Evolutionary conservation across 2,888 invertebrate genomes (phyloP).

Genomic region (Sinopyrophorus schimmeli): DNA sequence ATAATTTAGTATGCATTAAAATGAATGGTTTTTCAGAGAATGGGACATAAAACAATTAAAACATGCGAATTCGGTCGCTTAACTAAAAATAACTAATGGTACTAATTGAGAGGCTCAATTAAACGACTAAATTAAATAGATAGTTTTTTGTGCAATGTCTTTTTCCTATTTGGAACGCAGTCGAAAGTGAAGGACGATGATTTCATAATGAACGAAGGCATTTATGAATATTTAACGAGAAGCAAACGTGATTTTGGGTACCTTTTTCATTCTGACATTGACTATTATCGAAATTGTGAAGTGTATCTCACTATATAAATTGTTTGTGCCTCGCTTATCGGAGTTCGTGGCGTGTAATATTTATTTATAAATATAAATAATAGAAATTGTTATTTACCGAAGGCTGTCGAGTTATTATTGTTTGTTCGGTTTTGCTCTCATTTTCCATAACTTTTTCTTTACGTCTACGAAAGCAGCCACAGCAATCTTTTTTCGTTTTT

Average conservation of each 20-base stretch:
- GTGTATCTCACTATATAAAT: too few relatives aligned
- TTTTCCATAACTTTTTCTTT: conserved; percentile 24
- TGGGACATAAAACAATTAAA: too few relatives aligned
- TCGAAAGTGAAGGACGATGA: conserved; percentile 11
- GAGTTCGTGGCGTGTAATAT: background rate
- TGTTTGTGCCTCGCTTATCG: too few relatives aligned
- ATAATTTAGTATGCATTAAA: too few relatives aligned
- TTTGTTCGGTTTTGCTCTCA: background rate
- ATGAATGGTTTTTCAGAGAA: too few relatives aligned
- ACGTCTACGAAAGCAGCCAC: conserved; percentile 23
- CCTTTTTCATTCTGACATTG: conserved; percentile 24
- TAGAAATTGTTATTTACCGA: conserved; percentile 4
- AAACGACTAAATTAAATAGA: too few relatives aligned
- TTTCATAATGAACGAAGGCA: conserved; percentile 8
- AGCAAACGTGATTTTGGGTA: conserved; percentile 3
- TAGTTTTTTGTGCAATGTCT: too few relatives aligned
- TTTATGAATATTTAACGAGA: too few relatives aligned
- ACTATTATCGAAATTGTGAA: background rate
- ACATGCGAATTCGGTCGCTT: too few relatives aligned
- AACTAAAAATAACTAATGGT: too few relatives aligned
- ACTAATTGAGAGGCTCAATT: too few relatives aligned
- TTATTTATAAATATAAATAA: background rate
- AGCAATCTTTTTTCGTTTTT: conserved; percentile 12
- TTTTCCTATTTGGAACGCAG: too few relatives aligned
- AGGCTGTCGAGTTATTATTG: background rate